A percentile compares a stretch with the other conserved stretches of the same genome.
Conservation (phyloP, 1,140 invertebrate species). For the Lepeophtheirus salmonis region DNA sequence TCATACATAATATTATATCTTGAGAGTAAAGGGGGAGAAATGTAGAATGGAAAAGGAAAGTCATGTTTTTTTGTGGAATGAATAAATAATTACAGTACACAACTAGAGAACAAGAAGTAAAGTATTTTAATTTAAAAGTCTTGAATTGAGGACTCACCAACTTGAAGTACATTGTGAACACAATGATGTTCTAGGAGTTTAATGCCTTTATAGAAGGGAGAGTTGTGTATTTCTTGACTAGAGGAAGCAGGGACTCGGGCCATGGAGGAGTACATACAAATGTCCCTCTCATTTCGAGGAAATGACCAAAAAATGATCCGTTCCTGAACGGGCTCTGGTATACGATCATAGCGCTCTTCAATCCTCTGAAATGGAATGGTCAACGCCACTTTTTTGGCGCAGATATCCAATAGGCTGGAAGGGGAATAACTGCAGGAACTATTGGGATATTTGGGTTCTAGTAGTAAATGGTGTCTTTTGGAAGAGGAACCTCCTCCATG, state of each 20-base stretch:
- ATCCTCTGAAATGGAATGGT: slow-evolving; percentile 64
- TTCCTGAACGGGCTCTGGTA: slow-evolving; percentile 66
- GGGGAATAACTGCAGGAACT: too few relatives aligned
- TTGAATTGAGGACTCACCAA: too few relatives aligned
- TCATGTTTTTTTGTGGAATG: too few relatives aligned
- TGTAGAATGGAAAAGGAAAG: too few relatives aligned
- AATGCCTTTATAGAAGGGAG: slow-evolving; percentile 64
- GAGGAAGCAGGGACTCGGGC: slow-evolving; percentile 30
- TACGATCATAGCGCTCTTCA: slow-evolving; percentile 62
- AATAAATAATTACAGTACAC: too few relatives aligned
- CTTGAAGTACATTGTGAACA: slow-evolving; percentile 64
- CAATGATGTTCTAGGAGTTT: slow-evolving; percentile 54
- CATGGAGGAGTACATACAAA: slow-evolving; percentile 70
- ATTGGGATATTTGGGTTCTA: too few relatives aligned
- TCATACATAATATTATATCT: too few relatives aligned
- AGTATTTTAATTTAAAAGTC: too few relatives aligned
- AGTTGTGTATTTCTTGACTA: slow-evolving; percentile 45
- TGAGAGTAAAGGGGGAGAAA: too few relatives aligned
- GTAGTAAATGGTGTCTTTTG: too few relatives aligned
- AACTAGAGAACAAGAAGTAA: too few relatives aligned
- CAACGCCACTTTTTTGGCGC: slow-evolving; percentile 59
- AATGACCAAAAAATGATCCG: slow-evolving; percentile 73
- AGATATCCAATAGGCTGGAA: slow-evolving; percentile 45
- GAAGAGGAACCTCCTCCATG: too few relatives aligned
- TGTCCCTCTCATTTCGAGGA: slow-evolving; percentile 61